Evolutionary conservation across 2,888 invertebrate species (phyloP), one percentile per base, ranked within the genome.

Genomic region (Desoria tigrina): DNA sequence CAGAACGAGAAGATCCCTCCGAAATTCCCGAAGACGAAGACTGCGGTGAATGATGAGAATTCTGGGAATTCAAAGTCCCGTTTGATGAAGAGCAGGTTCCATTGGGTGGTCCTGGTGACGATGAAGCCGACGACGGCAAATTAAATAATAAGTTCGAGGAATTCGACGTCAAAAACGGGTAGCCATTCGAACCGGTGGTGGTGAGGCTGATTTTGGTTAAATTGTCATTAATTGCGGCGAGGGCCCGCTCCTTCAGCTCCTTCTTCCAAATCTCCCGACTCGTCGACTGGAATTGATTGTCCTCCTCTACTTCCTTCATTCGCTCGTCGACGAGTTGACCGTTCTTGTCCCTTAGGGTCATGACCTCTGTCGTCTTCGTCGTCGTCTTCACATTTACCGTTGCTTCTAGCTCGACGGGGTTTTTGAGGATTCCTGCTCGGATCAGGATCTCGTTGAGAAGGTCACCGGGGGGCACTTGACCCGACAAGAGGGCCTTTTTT

Each of bases 251-350:
- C 18, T 45, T 26, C 42, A 39, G 11, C 37, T 57, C 57, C 57
- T 57, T 64, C 62, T 68, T 64, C 78, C 77, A 78, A 55, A 78
- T 72, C 60, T 78, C 77, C 53, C 75, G 74, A 42, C 74, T 74
- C 26, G 75, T 72, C 26, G 85, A 87, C 54, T 86, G 84, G 79
- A 87, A 88, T 77, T 84, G 86, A 79, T 88, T 87, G 78, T 87
- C 86, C 77, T 88, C 88, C 79, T 87, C 87, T 42, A 86, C 87
- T 79, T 88, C 88, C 57, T 86, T 83, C 66, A 85, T 85, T 6
- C 87, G 80, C 78, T 88, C 88, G 79, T 88, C 88, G n/a, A 88
- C 84, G 64, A 88, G 82, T 74, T 84, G 84, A 1, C 88, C 88
- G 66, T 85, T 86, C 27, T 85, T 83, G 56, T 75, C 76, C 1